A percentile compares a stretch with the other conserved stretches of the same genome.
These are phyloP conservation scores for Deilephila porcellus DNA, from an alignment of 2,888 invertebrate genomes.

Conservation along the genomic window DNA sequence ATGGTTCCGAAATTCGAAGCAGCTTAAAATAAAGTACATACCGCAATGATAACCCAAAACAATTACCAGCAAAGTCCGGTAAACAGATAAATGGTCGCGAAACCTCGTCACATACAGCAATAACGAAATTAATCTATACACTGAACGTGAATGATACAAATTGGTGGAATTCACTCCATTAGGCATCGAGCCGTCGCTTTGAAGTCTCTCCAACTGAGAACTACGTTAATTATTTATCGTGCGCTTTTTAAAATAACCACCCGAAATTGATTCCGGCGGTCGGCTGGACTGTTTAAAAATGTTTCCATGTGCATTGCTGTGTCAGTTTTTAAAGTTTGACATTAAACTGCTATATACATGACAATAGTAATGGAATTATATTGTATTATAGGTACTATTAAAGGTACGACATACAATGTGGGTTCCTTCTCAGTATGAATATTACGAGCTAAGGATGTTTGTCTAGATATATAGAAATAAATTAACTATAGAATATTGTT, in stretches of 20 bases:
- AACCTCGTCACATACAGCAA: conserved; percentile 35
- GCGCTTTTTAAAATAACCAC: conserved; percentile 43
- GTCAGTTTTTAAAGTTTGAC: neutral
- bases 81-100: neutral
- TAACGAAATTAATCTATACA: conserved; percentile 48
- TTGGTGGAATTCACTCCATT: conserved; percentile 66
- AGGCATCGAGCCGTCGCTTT: conserved; percentile 48
- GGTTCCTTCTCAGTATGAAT: no score
- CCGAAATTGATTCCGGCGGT: conserved; percentile 45
- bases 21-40: no score
- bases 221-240: conserved; percentile 43
- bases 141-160: conserved; percentile 55
- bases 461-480: no score
- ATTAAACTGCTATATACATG: no score
- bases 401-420: no score
- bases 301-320: neutral
- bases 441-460: no score
- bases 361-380: no score
- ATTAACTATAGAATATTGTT: no score
- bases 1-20: no score
- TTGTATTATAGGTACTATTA: no score
- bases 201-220: conserved; percentile 39
- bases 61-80: no score
- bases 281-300: neutral
- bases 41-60: no score